phyloP scores from a whole-genome alignment of 2,888 invertebrate species.

The Brachyopa scutellaris region DNA sequence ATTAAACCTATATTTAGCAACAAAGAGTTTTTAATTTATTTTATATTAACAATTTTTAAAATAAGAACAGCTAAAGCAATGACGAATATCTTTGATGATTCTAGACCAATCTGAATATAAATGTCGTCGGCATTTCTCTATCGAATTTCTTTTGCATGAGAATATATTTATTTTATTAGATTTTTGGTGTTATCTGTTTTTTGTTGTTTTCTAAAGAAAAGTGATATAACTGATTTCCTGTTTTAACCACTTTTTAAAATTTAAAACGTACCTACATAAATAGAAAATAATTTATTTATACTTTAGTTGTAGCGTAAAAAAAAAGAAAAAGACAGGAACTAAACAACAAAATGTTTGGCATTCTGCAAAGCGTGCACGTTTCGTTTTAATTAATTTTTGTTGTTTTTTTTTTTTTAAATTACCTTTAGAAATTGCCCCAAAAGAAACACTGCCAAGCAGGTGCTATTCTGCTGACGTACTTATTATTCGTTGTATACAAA shows the following conservation, averaged over 20 bases:
- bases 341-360: background rate
- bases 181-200: background rate
- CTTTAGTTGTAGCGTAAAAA: background rate
- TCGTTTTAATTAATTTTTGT: background rate
- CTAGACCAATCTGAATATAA: background rate
- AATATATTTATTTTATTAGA: background rate
- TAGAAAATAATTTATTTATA: background rate
- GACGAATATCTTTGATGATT: background rate
- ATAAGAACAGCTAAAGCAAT: background rate
- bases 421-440: background rate
- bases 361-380: background rate
- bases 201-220: background rate
- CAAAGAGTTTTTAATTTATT: background rate
- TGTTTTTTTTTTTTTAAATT: background rate
- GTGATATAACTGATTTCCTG: background rate
- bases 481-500: constrained; percentile 1
- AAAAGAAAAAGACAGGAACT: no score
- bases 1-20: no score
- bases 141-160: background rate
- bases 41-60: background rate
- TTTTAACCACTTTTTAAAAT: background rate
- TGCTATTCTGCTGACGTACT: constrained; percentile 1
- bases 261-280: background rate
- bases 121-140: background rate
- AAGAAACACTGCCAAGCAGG: constrained; percentile 11